phyloP scores from a whole-genome alignment of 2,888 invertebrate species.

The Hypomecis punctinalis region DNA sequence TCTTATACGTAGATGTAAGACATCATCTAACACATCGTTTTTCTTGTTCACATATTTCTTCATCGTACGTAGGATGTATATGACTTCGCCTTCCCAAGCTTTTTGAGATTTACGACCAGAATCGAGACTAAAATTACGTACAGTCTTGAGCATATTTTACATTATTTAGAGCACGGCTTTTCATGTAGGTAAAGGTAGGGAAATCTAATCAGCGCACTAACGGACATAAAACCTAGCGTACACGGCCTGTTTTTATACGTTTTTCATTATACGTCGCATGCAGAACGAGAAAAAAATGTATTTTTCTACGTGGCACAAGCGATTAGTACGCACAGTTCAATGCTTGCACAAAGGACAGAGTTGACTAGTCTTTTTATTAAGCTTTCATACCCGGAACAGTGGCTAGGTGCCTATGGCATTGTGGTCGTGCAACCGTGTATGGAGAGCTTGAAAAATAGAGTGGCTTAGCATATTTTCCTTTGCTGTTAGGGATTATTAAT shows the following conservation, averaged over 20 bases:
- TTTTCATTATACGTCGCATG: slow-evolving; percentile 21
- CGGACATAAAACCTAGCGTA: slow-evolving; percentile 19
- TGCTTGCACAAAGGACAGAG: slow-evolving; percentile 68
- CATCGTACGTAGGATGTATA: not conserved
- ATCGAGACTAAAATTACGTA: slow-evolving; percentile 19
- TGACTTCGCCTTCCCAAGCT: slow-evolving; percentile 19
- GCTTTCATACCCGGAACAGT: slow-evolving; percentile 30
- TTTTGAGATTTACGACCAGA: slow-evolving; percentile 22
- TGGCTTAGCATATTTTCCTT: slow-evolving; percentile 12
- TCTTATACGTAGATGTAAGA: too few relatives aligned
- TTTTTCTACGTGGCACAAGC: slow-evolving; percentile 61
- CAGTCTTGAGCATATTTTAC: slow-evolving; percentile 15
- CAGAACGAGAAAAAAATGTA: slow-evolving; percentile 36
- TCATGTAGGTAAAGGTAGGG: slow-evolving; percentile 18
- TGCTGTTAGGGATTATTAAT: too few relatives aligned
- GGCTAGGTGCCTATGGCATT: slow-evolving; percentile 43
- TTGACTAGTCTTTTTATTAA: slow-evolving; percentile 63
- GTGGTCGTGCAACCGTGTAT: slow-evolving; percentile 59
- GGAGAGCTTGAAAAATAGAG: slow-evolving; percentile 51
- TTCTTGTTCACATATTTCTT: slow-evolving; percentile 6
- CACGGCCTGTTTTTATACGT: not conserved
- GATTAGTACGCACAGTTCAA: slow-evolving; percentile 67
- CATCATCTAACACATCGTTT: too few relatives aligned
- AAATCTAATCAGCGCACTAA: slow-evolving; percentile 27
- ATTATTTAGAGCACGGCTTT: slow-evolving; percentile 19